These are phyloP conservation scores for Platalea minor DNA, from an alignment of 2,797 vertebrate genomes.

Conservation along the genomic window DNA sequence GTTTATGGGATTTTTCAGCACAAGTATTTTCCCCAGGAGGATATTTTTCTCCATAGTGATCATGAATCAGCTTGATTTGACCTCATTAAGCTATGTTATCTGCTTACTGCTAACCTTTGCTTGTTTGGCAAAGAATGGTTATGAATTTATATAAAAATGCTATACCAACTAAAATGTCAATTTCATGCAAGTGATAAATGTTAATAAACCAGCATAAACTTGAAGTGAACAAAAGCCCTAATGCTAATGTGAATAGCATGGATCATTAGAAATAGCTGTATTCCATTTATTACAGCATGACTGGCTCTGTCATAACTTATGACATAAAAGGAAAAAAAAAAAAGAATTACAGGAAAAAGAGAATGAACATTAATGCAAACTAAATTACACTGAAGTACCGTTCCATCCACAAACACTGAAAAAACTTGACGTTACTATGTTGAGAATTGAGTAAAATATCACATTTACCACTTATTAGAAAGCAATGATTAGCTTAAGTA, in stretches of 20 bases:
- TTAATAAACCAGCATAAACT: constrained; percentile 57
- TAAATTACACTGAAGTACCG: neutral
- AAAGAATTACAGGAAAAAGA: constrained; percentile 6
- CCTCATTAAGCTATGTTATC: constrained; percentile 75
- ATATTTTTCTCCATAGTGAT: constrained; percentile 75
- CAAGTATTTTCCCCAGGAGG: constrained; percentile 81
- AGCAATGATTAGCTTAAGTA: neutral
- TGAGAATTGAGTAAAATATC: neutral
- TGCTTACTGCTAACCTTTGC: constrained; percentile 73
- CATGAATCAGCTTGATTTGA: constrained; percentile 79
- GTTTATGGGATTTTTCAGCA: constrained; percentile 85
- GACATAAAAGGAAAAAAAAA: neutral
- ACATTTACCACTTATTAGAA: neutral
- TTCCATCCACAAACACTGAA: neutral
- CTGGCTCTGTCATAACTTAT: neutral
- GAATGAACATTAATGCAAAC: constrained; percentile 11
- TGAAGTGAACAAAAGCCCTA: neutral
- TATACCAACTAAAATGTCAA: constrained; percentile 45
- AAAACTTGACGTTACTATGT: neutral
- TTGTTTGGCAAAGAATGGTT: constrained; percentile 53
- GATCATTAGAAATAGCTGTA: neutral
- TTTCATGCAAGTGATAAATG: constrained; percentile 54
- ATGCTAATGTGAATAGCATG: neutral
- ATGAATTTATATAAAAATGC: constrained; percentile 50
- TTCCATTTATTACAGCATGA: neutral